Conservation (phyloP, 2,888 invertebrate species). For the Electrophaes corylata region DNA sequence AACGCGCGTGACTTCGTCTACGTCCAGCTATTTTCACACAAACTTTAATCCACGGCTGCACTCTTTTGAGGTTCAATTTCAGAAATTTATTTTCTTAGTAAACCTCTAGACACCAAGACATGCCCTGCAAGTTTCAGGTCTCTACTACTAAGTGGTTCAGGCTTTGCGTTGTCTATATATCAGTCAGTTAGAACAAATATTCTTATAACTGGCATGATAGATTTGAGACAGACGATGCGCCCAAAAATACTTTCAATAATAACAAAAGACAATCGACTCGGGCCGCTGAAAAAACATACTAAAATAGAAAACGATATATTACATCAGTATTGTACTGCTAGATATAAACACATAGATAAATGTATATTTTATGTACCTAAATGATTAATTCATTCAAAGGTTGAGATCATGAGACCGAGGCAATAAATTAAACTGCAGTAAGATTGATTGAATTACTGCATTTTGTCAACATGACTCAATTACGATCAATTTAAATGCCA, state of each 20-base stretch:
- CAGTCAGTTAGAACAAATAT: too few relatives aligned
- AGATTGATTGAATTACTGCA: constrained; percentile 37
- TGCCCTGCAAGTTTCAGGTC: too few relatives aligned
- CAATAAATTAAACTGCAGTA: constrained; percentile 20
- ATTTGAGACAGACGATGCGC: neutral
- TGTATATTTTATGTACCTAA: constrained; percentile 13
- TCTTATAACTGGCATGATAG: constrained; percentile 20
- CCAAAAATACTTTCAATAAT: neutral
- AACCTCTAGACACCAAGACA: too few relatives aligned
- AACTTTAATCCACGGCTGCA: too few relatives aligned
- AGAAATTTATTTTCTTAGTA: too few relatives aligned
- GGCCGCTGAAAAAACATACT: neutral
- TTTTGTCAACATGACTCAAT: constrained; percentile 43
- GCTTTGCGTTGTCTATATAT: too few relatives aligned
- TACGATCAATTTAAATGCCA: constrained; percentile 43
- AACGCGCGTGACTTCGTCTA: too few relatives aligned
- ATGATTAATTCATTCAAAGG: constrained; percentile 24
- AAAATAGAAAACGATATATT: neutral
- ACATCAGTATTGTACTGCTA: neutral
- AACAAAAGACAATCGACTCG: too few relatives aligned
- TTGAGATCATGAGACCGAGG: constrained; percentile 23
- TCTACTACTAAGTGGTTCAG: too few relatives aligned
- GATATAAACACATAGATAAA: constrained; percentile 1
- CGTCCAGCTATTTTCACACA: too few relatives aligned
- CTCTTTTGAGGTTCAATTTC: too few relatives aligned